These are phyloP conservation scores for Sebastes cheni DNA, from an alignment of 2,797 vertebrate species.

Conservation along the genomic window DNA sequence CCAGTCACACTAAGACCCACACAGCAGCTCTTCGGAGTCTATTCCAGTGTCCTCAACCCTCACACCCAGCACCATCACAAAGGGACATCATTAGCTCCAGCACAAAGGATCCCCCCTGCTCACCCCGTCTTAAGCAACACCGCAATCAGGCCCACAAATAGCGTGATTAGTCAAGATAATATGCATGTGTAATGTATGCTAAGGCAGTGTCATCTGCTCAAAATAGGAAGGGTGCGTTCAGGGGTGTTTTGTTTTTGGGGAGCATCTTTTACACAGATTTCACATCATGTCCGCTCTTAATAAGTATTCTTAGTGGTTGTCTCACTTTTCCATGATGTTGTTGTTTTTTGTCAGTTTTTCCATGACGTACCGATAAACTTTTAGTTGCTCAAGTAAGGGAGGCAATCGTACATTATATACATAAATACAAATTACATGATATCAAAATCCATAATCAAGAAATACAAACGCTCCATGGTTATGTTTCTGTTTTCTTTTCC, in stretches of 20 bases:
- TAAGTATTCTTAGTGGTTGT: not conserved
- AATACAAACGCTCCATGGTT: conserved; percentile 2
- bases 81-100: conserved; percentile 83
- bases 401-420: not conserved
- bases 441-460: not conserved
- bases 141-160: conserved; percentile 77
- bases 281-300: not conserved
- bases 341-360: not conserved
- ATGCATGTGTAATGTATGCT: conserved; percentile 75
- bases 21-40: conserved; percentile 80
- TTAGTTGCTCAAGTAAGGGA: not conserved
- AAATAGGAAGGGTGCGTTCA: conserved; percentile 30
- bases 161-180: conserved; percentile 77
- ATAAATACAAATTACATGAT: not conserved
- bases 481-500: not conserved
- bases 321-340: not conserved
- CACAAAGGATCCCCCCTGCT: conserved; percentile 77
- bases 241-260: conserved; percentile 54
- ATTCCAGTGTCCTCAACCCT: conserved; percentile 83
- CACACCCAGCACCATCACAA: conserved; percentile 77
- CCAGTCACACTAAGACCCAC: conserved; percentile 90
- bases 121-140: conserved; percentile 72
- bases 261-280: conserved; percentile 26
- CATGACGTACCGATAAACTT: not conserved
- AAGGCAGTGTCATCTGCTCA: conserved; percentile 71